Evolutionary conservation across 2,888 invertebrate genomes (phyloP).

Genomic region (Apodemia zela): DNA sequence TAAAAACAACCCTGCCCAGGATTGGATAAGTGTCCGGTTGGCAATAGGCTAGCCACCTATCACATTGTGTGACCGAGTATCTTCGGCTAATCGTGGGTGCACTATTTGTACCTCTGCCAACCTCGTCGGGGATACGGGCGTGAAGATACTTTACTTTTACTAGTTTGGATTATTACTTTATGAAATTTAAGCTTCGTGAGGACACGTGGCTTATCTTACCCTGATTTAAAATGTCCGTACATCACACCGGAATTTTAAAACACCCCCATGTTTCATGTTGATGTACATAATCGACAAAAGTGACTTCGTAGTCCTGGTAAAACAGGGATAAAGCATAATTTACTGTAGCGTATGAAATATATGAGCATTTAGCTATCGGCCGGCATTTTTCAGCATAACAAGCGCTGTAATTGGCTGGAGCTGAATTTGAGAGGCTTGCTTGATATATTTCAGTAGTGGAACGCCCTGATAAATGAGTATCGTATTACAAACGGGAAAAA

Average conservation of each 20-base stretch:
- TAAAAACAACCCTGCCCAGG: no score
- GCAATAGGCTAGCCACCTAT: no score
- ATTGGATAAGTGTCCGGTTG: no score
- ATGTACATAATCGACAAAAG: constrained; percentile 16
- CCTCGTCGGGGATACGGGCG: no score
- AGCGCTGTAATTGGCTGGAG: constrained; percentile 61
- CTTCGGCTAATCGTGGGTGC: no score
- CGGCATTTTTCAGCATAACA: constrained; percentile 65
- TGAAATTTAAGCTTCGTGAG: neutral
- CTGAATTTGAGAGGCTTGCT: constrained; percentile 55
- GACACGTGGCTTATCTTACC: neutral
- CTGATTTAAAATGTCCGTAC: constrained; percentile 2
- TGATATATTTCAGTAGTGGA: constrained; percentile 40
- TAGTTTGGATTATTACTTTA: no score
- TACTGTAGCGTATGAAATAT: constrained; percentile 36
- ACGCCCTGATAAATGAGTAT: constrained; percentile 38
- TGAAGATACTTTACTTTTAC: no score
- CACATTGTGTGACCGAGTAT: no score
- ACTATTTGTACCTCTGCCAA: no score
- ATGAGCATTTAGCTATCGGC: constrained; percentile 41
- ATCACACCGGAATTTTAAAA: constrained; percentile 6
- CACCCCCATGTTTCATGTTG: constrained; percentile 7
- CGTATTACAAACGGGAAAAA: constrained; percentile 27
- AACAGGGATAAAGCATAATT: constrained; percentile 26
- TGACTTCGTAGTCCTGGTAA: constrained; percentile 5